Conservation (phyloP, 2,797 vertebrate genomes). For the Sebastes itinus region DNA sequence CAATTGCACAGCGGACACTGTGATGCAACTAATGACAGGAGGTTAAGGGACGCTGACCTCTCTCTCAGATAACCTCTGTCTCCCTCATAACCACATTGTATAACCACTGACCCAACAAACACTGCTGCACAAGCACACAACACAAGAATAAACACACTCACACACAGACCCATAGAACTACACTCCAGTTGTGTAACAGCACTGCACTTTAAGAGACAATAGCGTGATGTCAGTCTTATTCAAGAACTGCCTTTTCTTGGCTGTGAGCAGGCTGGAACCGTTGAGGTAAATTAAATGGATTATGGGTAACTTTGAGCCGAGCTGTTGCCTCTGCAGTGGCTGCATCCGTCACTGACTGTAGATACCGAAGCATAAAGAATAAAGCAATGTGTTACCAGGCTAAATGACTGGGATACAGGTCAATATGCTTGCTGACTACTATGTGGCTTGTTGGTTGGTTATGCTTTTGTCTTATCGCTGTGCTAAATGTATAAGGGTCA, state of each 20-base stretch:
- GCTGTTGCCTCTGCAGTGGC: conserved; percentile 37
- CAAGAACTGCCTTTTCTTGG: conserved; percentile 7
- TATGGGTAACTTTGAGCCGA: conserved; percentile 35
- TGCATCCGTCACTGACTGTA: conserved; percentile 9
- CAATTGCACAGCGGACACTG: conserved; percentile 1
- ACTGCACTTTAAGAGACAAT: conserved; percentile 17
- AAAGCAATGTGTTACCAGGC: not conserved
- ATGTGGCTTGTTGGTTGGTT: not conserved
- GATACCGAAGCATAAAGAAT: not conserved
- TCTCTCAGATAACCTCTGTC: conserved; percentile 37
- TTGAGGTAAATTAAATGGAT: conserved; percentile 31
- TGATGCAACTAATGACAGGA: conserved; percentile 44
- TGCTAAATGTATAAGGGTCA: not conserved
- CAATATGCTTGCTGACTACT: not conserved
- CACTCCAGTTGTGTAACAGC: conserved; percentile 42
- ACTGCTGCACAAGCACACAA: not conserved
- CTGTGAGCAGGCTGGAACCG: conserved; percentile 7
- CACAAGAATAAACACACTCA: not conserved
- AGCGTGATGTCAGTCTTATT: conserved; percentile 8
- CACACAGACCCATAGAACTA: not conserved
- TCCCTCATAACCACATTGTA: conserved; percentile 28
- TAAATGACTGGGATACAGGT: not conserved
- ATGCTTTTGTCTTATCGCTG: not conserved
- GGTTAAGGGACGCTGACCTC: conserved; percentile 35
- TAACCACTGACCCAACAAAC: conserved; percentile 24